Percentiles rank a stretch among this genome's conserved stretches.
Conservation (phyloP, 1,140 invertebrate genomes). For the Mycetomoellerius zeteki region DNA sequence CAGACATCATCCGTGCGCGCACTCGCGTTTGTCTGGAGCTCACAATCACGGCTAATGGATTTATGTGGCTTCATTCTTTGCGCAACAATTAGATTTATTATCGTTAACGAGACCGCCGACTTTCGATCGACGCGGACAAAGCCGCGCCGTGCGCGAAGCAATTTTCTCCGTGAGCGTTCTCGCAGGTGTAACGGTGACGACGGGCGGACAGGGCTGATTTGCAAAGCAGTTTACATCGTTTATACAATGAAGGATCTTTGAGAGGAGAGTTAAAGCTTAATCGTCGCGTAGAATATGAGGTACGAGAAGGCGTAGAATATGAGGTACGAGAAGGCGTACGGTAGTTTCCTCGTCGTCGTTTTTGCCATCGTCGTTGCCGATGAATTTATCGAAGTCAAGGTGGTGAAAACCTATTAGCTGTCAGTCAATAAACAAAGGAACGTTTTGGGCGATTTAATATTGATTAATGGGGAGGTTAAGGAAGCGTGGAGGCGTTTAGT, state of each 20-base stretch:
- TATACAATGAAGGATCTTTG: slow-evolving; percentile 74
- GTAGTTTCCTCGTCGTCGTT: slow-evolving; percentile 56
- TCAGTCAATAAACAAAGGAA: slow-evolving; percentile 87
- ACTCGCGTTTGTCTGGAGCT: slow-evolving; percentile 35
- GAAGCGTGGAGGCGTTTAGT: slow-evolving; percentile 87
- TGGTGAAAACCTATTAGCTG: slow-evolving; percentile 86
- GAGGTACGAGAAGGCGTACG: background rate
- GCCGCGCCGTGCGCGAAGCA: slow-evolving; percentile 63
- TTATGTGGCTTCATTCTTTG: slow-evolving; percentile 56
- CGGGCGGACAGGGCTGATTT: slow-evolving; percentile 49
- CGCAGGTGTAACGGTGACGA: slow-evolving; percentile 66
- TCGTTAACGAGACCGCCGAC: slow-evolving; percentile 63
- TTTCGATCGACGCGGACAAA: slow-evolving; percentile 74
- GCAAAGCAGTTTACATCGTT: slow-evolving; percentile 76
- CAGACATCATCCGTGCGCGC: slow-evolving; percentile 35
- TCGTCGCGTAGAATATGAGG: slow-evolving; percentile 51
- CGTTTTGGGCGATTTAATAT: slow-evolving; percentile 87
- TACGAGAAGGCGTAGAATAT: background rate
- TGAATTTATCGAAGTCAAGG: slow-evolving; percentile 71
- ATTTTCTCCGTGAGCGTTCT: slow-evolving; percentile 66
- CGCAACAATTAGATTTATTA: slow-evolving; percentile 70
- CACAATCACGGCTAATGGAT: slow-evolving; percentile 60
- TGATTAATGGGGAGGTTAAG: slow-evolving; percentile 87
- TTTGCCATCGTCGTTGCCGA: slow-evolving; percentile 61
- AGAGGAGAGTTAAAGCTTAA: slow-evolving; percentile 68